phyloP scores from a whole-genome alignment of 2,113 vertebrate genomes.

The Amia ocellicauda region DNA sequence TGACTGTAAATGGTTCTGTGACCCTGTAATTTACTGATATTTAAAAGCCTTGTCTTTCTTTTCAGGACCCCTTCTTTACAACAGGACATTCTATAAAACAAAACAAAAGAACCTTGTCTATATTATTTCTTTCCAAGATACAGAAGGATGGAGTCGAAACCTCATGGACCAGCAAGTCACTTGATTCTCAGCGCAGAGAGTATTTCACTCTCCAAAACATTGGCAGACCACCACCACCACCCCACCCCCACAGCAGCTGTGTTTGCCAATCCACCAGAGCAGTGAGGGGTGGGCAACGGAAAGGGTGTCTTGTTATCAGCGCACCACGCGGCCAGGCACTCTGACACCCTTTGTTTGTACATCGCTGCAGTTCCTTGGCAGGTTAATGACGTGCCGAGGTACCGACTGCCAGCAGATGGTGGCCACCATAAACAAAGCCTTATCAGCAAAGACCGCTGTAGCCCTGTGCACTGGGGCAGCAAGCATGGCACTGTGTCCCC shows the following conservation, averaged over 20 bases:
- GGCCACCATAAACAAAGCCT: constrained; percentile 3
- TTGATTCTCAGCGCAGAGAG: not conserved
- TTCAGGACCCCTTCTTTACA: too few species aligned
- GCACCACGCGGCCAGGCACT: not conserved
- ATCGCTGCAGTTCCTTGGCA: not conserved
- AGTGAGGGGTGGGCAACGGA: not conserved
- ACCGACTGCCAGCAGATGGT: constrained; percentile 10
- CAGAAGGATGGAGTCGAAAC: too few species aligned
- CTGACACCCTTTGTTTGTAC: constrained; percentile 11
- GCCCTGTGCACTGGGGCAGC: not conserved
- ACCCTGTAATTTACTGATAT: not conserved
- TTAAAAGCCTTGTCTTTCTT: too few species aligned
- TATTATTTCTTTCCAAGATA: too few species aligned
- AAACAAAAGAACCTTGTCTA: too few species aligned
- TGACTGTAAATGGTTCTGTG: not conserved
- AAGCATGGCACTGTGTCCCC: not conserved
- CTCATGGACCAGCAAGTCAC: too few species aligned
- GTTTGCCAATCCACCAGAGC: too few species aligned
- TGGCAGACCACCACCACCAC: not conserved
- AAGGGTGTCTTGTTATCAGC: not conserved
- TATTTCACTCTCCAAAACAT: not conserved
- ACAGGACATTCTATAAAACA: too few species aligned
- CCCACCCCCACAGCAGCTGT: not conserved
- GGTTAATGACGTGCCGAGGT: not conserved
- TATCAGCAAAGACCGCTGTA: not conserved